phyloP scores from a whole-genome alignment of 2,888 invertebrate species.

The Syrista parreyssii region DNA sequence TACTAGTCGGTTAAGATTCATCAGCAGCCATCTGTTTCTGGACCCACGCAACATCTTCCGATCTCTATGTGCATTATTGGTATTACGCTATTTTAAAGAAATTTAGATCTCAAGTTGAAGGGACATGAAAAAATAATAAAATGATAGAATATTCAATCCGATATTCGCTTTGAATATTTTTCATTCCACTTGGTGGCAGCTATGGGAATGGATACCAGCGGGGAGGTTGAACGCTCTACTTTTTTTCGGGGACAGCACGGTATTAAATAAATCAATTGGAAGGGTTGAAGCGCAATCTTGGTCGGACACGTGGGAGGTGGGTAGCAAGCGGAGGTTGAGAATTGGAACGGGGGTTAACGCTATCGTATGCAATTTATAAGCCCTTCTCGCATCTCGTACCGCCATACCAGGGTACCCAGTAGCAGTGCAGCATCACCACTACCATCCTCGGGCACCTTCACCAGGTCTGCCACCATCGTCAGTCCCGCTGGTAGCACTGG shows the following conservation, averaged over 20 bases:
- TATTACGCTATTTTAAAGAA: background rate
- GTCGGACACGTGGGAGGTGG: slow-evolving; percentile 42
- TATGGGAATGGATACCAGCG: background rate
- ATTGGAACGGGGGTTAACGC: slow-evolving; percentile 37
- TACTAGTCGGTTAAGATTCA: background rate
- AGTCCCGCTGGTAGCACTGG: slow-evolving; percentile 20
- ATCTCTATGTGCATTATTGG: background rate
- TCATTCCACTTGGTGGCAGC: background rate
- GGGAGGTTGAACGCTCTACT: background rate
- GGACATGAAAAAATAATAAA: background rate
- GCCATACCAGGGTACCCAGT: slow-evolving; percentile 14
- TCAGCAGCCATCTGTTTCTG: background rate
- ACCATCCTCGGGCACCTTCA: slow-evolving; percentile 34
- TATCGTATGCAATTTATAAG: slow-evolving; percentile 62
- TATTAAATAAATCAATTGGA: slow-evolving; percentile 54
- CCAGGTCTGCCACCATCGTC: slow-evolving; percentile 23
- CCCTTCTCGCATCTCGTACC: slow-evolving; percentile 49
- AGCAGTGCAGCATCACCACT: slow-evolving; percentile 22
- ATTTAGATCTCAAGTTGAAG: background rate
- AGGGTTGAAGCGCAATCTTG: slow-evolving; percentile 50
- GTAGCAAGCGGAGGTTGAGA: slow-evolving; percentile 20
- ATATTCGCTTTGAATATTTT: background rate
- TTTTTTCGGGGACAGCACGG: slow-evolving; percentile 20
- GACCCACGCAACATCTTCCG: background rate
- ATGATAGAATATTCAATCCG: background rate